Conservation (phyloP, 2,888 invertebrate species). For the Drosophila flavopinicola region DNA sequence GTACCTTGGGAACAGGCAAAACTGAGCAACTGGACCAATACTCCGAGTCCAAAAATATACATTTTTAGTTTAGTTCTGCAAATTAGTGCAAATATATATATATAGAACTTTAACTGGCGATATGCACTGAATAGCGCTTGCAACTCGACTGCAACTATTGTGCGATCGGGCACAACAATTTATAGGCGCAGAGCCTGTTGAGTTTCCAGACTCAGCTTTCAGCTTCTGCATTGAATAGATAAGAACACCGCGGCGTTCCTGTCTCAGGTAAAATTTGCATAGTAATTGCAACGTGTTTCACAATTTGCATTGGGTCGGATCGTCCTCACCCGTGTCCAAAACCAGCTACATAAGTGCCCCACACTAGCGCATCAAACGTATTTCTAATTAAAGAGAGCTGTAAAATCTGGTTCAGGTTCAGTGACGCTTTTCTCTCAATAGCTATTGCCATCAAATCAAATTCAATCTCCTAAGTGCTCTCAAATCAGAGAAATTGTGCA, state of each 20-base stretch:
- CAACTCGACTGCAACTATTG: slow-evolving; percentile 42
- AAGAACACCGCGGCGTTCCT: slow-evolving; percentile 23
- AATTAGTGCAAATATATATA: no score
- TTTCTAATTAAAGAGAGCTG: slow-evolving; percentile 12
- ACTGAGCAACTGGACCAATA: slow-evolving; percentile 13
- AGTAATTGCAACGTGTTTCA: slow-evolving; percentile 38
- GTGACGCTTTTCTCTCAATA: background rate
- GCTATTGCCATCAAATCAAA: background rate
- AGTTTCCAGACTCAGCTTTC: no score
- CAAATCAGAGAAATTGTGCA: background rate
- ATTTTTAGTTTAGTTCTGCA: slow-evolving; percentile 21
- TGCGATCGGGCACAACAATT: slow-evolving; percentile 33
- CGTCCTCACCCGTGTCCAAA: slow-evolving; percentile 23
- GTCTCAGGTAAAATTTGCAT: slow-evolving; percentile 51
- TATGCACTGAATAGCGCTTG: slow-evolving; percentile 31
- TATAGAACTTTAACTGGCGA: slow-evolving; percentile 4
- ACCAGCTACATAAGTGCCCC: slow-evolving; percentile 29
- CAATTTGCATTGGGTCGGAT: slow-evolving; percentile 6
- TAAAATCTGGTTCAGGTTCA: slow-evolving; percentile 5
- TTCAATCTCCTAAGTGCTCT: background rate
- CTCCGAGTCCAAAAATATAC: slow-evolving; percentile 1
- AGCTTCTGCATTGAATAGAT: slow-evolving; percentile 36
- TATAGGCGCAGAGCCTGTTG: slow-evolving; percentile 43
- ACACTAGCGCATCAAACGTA: slow-evolving; percentile 18
- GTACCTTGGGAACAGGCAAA: slow-evolving; percentile 15